Evolutionary conservation across 2,797 vertebrate species (phyloP), one percentile per base, ranked within the genome.

Genomic region (Columba guinea): DNA sequence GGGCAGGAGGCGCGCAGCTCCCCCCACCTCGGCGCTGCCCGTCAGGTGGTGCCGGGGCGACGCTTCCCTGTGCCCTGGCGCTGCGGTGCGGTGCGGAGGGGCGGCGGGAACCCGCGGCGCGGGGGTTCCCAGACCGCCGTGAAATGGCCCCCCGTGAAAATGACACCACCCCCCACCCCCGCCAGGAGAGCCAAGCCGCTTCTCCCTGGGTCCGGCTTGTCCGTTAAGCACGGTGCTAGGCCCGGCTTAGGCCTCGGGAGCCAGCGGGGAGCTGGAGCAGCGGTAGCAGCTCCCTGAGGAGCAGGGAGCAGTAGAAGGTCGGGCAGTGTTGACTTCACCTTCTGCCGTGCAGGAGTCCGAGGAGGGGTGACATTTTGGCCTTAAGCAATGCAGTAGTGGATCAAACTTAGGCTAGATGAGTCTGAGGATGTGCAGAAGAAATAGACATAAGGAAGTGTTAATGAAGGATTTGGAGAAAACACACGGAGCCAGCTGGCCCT

Each of bases 401-500:
- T 28, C 14, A 8, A 0, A 7, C 17, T 53, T 12, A 3, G 12
- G 12, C 5, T 35, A 2, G 23, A 1, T 0, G 4, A 12, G 20
- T 19, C 7, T 2, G 5, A 34, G 7, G 7, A 0, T 10, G 13
- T 21, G 68, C 13, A 10, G 23, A 19, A 60, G 22, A 24, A 60
- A 8, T 7, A 35, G 17, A 3, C 16, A 0, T 4, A 32, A 32
- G 41, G 12, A 55, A 10, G 39, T 56, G 70, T 39, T 35, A 7
- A 3, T 18, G 16, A 41, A 32, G 46, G 34, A 27, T 51, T 55
- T 52, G 30, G 19, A 44, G 13, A 13, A 59, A 37, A 49, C 30
- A 0, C 16, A 1, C 1, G 2, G 39, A 28, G 13, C 28, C 32
- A 17, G 28, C 2, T 0, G 22, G 9, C 19, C n/a, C 1, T 0